These are phyloP conservation scores for Caenorhabditis imperialis DNA, from an alignment of 2,888 invertebrate species.

Conservation along the genomic window DNA sequence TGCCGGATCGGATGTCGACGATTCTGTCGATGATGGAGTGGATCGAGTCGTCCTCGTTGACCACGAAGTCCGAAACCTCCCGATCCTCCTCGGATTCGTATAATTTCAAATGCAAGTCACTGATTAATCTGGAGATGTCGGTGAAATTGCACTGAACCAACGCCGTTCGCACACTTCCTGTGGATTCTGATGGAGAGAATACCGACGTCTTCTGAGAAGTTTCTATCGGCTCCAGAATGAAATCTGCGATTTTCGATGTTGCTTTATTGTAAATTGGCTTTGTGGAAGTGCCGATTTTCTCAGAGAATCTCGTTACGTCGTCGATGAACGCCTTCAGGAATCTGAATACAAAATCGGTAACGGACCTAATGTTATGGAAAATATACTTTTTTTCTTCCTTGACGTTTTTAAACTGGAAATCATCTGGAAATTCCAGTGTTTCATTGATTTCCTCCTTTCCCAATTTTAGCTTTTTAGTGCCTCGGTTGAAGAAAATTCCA, in stretches of 20 bases:
- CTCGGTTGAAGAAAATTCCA: constrained; percentile 31
- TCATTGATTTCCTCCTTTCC: constrained; percentile 3
- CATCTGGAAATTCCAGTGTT: constrained; percentile 17
- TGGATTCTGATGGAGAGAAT: constrained; percentile 8
- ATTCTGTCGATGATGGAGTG: constrained; percentile 38
- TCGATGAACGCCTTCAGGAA: constrained; percentile 33
- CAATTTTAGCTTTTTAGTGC: constrained; percentile 7
- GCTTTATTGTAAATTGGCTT: constrained; percentile 17
- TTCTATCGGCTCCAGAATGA: constrained; percentile 1
- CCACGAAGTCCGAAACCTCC: constrained; percentile 1
- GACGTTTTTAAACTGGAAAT: not conserved
- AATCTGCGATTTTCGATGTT: constrained; percentile 13
- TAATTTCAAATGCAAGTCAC: constrained; percentile 21
- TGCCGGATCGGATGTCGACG: not conserved
- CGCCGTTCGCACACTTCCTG: constrained; percentile 31
- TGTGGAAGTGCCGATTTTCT: constrained; percentile 28
- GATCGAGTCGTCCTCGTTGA: constrained; percentile 32
- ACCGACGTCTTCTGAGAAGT: constrained; percentile 4
- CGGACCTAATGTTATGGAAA: no score
- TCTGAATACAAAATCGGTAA: no score
- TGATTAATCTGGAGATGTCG: constrained; percentile 31
- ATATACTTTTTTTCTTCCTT: constrained; percentile 1
- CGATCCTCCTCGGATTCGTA: not conserved
- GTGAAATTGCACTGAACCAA: constrained; percentile 61
- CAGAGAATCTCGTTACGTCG: constrained; percentile 39